A percentile compares a stretch with the other conserved stretches of the same genome.
Evolutionary conservation across 2,888 invertebrate genomes (phyloP).

Genomic region (Mactromeris polynyma): DNA sequence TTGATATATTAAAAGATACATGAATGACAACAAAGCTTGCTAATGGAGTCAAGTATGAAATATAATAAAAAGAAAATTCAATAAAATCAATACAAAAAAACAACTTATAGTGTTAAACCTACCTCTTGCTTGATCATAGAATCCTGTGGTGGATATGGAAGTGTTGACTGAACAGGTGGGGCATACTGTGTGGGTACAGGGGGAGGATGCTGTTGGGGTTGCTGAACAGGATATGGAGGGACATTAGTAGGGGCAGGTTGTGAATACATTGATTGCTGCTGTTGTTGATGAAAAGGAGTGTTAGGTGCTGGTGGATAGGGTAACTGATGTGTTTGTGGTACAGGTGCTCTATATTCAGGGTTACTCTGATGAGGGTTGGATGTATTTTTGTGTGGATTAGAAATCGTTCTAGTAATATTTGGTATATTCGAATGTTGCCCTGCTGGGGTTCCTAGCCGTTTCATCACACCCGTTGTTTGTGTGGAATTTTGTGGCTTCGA

Average conservation of each 20-base stretch:
- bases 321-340: neutral
- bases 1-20: neutral
- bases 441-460: conserved; percentile 49
- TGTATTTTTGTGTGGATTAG: conserved; percentile 16
- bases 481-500: conserved; percentile 18
- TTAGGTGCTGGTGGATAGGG: conserved; percentile 4
- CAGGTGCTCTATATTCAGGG: neutral
- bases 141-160: conserved; percentile 29
- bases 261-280: neutral
- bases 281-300: conserved; percentile 23
- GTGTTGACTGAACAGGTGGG: conserved; percentile 35
- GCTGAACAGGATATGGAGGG: conserved; percentile 15
- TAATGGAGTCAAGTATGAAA: neutral
- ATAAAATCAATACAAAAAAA: neutral
- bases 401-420: conserved; percentile 56
- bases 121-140: conserved; percentile 30
- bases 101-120: neutral
- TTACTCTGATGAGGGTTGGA: neutral
- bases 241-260: conserved; percentile 25
- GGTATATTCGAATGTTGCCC: conserved; percentile 22
- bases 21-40: neutral
- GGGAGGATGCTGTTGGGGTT: neutral
- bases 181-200: conserved; percentile 5
- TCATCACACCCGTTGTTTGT: conserved; percentile 40
- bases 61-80: neutral